phyloP scores from a whole-genome alignment of 1,140 invertebrate genomes.

The Monochamus saltuarius region DNA sequence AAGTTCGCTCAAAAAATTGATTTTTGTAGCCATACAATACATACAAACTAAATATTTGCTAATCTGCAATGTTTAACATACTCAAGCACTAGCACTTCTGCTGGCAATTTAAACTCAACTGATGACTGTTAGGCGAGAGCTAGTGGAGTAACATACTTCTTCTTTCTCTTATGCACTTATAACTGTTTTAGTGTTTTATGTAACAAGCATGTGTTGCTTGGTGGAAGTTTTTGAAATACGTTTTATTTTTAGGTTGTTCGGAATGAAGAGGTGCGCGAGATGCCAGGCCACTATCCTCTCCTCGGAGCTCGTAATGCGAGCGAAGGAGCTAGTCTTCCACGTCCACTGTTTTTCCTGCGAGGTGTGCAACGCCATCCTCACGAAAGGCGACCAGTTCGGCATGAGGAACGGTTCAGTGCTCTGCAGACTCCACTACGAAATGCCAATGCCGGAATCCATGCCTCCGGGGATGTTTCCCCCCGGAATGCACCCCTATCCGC shows the following conservation, averaged over 20 bases:
- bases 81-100: too few relatives aligned
- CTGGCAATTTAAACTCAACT: too few relatives aligned
- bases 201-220: too few relatives aligned
- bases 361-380: conserved; percentile 80
- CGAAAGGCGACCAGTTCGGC: conserved; percentile 92
- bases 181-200: too few relatives aligned
- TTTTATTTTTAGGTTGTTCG: conserved; percentile 70
- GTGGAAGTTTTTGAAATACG: too few relatives aligned
- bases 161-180: too few relatives aligned
- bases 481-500: conserved; percentile 56
- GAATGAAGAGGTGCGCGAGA: conserved; percentile 79
- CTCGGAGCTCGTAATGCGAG: conserved; percentile 93
- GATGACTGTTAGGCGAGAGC: too few relatives aligned
- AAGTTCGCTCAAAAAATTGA: too few relatives aligned
- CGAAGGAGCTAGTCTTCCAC: conserved; percentile 90
- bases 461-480: conserved; percentile 63
- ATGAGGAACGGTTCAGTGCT: conserved; percentile 77
- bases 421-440: conserved; percentile 76
- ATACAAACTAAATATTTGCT: too few relatives aligned
- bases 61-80: too few relatives aligned
- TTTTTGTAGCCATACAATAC: too few relatives aligned
- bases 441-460: conserved; percentile 58
- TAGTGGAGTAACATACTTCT: too few relatives aligned
- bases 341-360: conserved; percentile 93
- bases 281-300: conserved; percentile 90